Evolutionary conservation across 2,797 vertebrate genomes (phyloP).

Genomic region (Pelobates cultripes): DNA sequence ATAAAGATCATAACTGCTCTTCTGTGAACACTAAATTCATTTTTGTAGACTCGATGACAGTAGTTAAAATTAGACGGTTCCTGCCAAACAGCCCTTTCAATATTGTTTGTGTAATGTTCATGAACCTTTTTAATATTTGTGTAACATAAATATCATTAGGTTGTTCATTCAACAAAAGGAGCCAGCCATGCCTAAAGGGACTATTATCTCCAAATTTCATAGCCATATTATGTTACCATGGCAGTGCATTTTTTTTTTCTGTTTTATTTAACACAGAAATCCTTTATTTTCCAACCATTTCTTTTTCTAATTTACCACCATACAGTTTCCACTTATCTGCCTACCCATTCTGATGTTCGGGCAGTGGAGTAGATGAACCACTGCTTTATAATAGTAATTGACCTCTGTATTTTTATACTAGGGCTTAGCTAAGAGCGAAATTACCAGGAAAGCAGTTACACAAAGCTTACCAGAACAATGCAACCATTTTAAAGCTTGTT

Average conservation of each 20-base stretch:
- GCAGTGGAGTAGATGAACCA: not conserved
- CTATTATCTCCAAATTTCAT: conserved; percentile 34
- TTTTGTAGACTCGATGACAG: conserved; percentile 46
- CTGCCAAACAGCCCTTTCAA: conserved; percentile 41
- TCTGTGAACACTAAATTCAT: conserved; percentile 43
- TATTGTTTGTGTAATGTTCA: conserved; percentile 40
- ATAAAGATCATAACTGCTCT: conserved; percentile 39
- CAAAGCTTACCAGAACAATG: not conserved
- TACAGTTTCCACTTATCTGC: not conserved
- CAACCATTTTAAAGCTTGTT: not conserved
- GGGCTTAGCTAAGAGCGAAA: too few species aligned
- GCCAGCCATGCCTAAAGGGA: conserved; percentile 36
- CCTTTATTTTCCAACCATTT: not conserved
- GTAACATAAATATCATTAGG: conserved; percentile 47
- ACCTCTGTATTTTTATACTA: too few species aligned
- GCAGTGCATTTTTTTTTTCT: not conserved
- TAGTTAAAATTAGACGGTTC: conserved; percentile 43
- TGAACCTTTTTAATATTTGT: conserved; percentile 38
- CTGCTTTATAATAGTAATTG: not conserved
- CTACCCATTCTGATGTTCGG: not conserved
- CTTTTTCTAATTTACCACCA: not conserved
- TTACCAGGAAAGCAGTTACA: too few species aligned
- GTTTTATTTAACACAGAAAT: not conserved
- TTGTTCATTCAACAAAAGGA: conserved; percentile 31
- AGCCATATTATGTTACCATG: conserved; percentile 24